Percentiles rank a stretch among this genome's conserved stretches.
phyloP scores from a whole-genome alignment of 2,888 invertebrate genomes.

The Drosophila sordidula region DNA sequence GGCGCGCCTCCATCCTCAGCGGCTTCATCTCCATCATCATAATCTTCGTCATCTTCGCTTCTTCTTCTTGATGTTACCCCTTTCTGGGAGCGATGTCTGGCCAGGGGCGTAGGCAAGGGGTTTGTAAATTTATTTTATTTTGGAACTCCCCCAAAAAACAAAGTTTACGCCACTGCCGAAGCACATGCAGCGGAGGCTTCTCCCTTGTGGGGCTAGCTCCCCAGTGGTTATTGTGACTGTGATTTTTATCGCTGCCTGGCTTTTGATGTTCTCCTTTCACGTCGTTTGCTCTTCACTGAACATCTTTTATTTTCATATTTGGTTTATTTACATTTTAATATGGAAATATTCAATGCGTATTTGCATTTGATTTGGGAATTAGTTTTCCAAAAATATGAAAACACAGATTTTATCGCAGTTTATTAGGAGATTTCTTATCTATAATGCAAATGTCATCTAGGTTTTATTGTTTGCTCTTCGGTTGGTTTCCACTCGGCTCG shows the following conservation, averaged over 20 bases:
- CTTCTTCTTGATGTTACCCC: slow-evolving; percentile 17
- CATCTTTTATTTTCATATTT: slow-evolving; percentile 55
- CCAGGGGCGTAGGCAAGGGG: too few relatives aligned
- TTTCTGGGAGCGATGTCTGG: slow-evolving; percentile 5
- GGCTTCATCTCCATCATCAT: slow-evolving; percentile 14
- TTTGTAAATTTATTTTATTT: too few relatives aligned
- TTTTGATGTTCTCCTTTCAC: slow-evolving; percentile 60
- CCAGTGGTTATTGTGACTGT: slow-evolving; percentile 61
- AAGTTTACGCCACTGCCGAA: too few relatives aligned
- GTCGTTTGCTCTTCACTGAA: slow-evolving; percentile 3
- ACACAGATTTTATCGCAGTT: slow-evolving; percentile 67
- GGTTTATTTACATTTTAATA: slow-evolving; percentile 74
- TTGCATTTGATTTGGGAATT: slow-evolving; percentile 72
- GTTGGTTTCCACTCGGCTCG: neutral
- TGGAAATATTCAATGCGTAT: slow-evolving; percentile 62
- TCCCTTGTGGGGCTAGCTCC: slow-evolving; percentile 28
- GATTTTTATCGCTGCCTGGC: slow-evolving; percentile 66
- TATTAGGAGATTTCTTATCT: slow-evolving; percentile 57
- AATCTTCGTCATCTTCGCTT: slow-evolving; percentile 3
- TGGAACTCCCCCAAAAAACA: too few relatives aligned
- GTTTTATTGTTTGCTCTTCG: slow-evolving; percentile 43
- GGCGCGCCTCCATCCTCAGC: slow-evolving; percentile 38
- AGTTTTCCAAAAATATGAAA: slow-evolving; percentile 32
- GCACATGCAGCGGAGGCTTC: slow-evolving; percentile 6
- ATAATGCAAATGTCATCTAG: slow-evolving; percentile 59